Conservation (phyloP, 2,888 invertebrate genomes). For the Molorchus minor region DNA sequence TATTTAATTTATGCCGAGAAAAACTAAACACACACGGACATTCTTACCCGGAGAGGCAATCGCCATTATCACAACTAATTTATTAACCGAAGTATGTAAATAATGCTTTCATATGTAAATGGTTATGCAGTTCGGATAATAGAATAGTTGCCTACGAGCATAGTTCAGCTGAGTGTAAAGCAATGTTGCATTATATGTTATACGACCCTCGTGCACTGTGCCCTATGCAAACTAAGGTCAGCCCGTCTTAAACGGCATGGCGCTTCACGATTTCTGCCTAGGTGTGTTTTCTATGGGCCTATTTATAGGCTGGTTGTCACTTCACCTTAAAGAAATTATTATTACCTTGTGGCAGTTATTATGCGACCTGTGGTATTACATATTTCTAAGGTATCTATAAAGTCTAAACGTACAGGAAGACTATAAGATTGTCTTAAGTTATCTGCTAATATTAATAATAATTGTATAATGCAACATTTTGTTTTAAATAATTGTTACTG, state of each 20-base stretch:
- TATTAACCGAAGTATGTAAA: constrained; percentile 14
- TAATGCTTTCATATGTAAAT: constrained; percentile 19
- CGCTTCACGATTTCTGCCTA: constrained; percentile 18
- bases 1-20: not conserved
- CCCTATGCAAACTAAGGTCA: constrained; percentile 22
- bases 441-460: no score
- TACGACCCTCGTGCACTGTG: constrained; percentile 19
- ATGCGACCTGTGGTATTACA: no score
- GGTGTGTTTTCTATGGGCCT: not conserved
- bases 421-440: no score
- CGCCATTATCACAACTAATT: not conserved
- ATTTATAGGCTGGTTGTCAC: not conserved
- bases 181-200: constrained; percentile 17
- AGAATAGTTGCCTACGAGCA: constrained; percentile 6
- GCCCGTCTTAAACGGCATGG: constrained; percentile 7
- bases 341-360: no score
- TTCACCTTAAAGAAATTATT: not conserved
- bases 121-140: constrained; percentile 4
- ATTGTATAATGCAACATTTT: no score
- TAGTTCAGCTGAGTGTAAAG: constrained; percentile 18
- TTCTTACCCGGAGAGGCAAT: not conserved
- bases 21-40: not conserved
- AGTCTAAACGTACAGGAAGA: no score
- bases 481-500: no score
- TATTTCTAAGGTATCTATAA: no score